Evolutionary conservation across 2,797 vertebrate species (phyloP).

Genomic region (Gallinago solitaria): DNA sequence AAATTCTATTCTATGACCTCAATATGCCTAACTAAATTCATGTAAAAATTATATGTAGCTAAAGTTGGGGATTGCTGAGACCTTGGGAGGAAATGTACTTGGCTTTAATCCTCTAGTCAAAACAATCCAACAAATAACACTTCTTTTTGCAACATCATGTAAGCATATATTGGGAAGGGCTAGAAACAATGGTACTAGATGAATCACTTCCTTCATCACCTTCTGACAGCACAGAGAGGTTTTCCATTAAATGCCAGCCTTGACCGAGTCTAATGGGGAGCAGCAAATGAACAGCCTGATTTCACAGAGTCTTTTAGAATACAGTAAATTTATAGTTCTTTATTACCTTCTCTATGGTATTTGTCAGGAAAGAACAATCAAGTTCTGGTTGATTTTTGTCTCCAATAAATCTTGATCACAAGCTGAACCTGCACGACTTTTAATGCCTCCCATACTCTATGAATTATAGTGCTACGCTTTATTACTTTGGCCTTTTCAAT

Average conservation of each 20-base stretch:
- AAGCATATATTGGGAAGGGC: background rate
- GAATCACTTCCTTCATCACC: background rate
- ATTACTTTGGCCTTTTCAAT: conserved; percentile 45
- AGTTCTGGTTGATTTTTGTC: background rate
- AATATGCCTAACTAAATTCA: background rate
- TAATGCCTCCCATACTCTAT: conserved; percentile 9
- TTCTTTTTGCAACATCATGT: background rate
- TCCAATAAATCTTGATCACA: conserved; percentile 40
- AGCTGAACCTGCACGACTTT: conserved; percentile 11
- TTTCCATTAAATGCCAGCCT: background rate
- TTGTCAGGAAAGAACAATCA: conserved; percentile 26
- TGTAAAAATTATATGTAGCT: background rate
- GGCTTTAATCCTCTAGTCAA: background rate
- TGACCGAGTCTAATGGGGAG: background rate
- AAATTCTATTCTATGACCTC: background rate
- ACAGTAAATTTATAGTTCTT: background rate
- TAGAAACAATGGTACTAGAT: background rate
- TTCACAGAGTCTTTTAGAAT: background rate
- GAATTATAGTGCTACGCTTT: conserved; percentile 7
- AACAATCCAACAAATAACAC: background rate
- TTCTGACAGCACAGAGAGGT: background rate
- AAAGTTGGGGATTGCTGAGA: background rate
- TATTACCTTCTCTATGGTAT: background rate
- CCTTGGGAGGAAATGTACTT: background rate
- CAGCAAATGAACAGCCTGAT: background rate